Evolutionary conservation across 2,888 invertebrate species (phyloP), one percentile per base, ranked within the genome.

Genomic region (Rugalucina vietnamica): DNA sequence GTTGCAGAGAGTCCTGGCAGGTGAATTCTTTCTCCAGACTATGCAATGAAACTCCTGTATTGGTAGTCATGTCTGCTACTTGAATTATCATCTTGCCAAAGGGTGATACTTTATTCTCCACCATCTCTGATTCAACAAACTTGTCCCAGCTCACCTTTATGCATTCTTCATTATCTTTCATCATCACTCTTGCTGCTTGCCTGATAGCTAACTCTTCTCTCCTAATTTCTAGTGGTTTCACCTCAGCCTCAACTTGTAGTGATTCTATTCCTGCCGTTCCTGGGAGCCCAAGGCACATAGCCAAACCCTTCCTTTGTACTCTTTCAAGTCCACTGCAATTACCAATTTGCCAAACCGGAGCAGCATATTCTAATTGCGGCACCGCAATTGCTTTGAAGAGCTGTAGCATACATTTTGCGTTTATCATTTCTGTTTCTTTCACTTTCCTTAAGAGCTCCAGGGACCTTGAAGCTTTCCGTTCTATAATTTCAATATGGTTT

Each of bases 261-360:
- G 76, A 60, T 24, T 76, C 65, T 24, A 76, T 10, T 8, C 65
- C 39, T n/a, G n/a, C n/a, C n/a, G n/a, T n/a, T n/a, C n/a, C n/a
- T n/a, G n/a, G n/a, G n/a, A n/a, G n/a, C n/a, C n/a, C n/a, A n/a
- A n/a, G n/a, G n/a, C n/a, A n/a, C n/a, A n/a, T n/a, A n/a, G n/a
- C n/a, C n/a, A n/a, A 57, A 43, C 76, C 57, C 34, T 75, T 75
- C 36, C 75, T 75, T 14, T 75, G 75, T 21, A 75, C 36, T 54
- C 36, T 75, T 2, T 75, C 36, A 10, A 75, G n/a, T n/a, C n/a
- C n/a, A n/a, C n/a, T n/a, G n/a, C n/a, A n/a, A n/a, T n/a, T n/a
- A n/a, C n/a, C n/a, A n/a, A n/a, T n/a, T n/a, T n/a, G n/a, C n/a
- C n/a, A n/a, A n/a, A n/a, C n/a, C n/a, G n/a, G n/a, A n/a, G n/a